These are phyloP conservation scores for Melanotaenia pygmaea DNA, from an alignment of 2,797 vertebrate genomes.

Conservation along the genomic window DNA sequence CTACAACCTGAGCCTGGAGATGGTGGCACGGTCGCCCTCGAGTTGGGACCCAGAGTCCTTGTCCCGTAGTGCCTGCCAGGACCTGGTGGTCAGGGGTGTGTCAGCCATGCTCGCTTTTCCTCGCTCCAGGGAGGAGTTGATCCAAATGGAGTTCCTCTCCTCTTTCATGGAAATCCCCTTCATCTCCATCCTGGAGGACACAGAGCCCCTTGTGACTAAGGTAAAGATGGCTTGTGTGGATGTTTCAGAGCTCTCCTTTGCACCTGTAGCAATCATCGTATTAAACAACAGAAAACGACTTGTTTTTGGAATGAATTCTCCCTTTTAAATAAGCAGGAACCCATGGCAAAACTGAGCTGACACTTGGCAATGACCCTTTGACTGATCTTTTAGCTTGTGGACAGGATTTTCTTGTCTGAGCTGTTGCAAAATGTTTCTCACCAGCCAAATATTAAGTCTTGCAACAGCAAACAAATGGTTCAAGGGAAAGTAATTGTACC, in stretches of 20 bases:
- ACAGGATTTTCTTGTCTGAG: constrained; percentile 44
- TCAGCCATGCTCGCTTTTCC: constrained; percentile 92
- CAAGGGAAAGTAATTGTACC: constrained; percentile 13
- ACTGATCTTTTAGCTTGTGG: constrained; percentile 41
- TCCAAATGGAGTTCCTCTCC: constrained; percentile 93
- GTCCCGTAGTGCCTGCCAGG: constrained; percentile 88
- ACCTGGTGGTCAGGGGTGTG: constrained; percentile 88
- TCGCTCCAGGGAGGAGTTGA: constrained; percentile 87
- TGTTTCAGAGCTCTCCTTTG: background rate
- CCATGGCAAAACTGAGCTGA: constrained; percentile 16
- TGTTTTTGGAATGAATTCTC: constrained; percentile 10
- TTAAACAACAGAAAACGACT: constrained; percentile 16
- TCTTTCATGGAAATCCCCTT: constrained; percentile 91
- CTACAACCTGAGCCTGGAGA: constrained; percentile 91
- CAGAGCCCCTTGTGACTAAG: constrained; percentile 87
- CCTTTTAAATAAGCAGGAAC: constrained; percentile 14
- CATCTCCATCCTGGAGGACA: constrained; percentile 89
- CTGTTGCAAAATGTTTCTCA: constrained; percentile 33
- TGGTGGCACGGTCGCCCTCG: constrained; percentile 84
- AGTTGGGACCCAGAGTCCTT: constrained; percentile 90
- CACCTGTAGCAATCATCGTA: constrained; percentile 50
- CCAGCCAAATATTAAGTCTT: constrained; percentile 18
- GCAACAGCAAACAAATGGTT: constrained; percentile 18
- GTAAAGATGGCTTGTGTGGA: constrained; percentile 67
- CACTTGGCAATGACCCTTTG: constrained; percentile 17